Percentiles rank a stretch among this genome's conserved stretches.
These are phyloP conservation scores for Drosophila murphyi DNA, from an alignment of 1,140 invertebrate genomes.

Conservation along the genomic window DNA sequence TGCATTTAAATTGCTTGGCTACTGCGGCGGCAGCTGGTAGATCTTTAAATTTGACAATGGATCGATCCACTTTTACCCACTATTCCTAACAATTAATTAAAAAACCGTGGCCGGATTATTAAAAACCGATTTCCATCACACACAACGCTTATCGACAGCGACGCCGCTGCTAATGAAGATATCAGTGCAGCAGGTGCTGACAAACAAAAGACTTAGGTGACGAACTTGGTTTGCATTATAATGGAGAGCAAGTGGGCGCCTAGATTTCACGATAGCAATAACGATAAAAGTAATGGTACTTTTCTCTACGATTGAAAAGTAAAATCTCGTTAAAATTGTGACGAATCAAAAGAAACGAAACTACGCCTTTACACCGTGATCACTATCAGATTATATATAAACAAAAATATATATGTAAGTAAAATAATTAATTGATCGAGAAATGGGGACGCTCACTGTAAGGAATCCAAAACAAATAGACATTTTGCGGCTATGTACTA, in stretches of 20 bases:
- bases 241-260: slow-evolving; percentile 29
- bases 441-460: too few relatives aligned
- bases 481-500: too few relatives aligned
- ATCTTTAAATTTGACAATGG: slow-evolving; percentile 57
- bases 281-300: not conserved
- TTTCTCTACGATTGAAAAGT: not conserved
- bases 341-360: not conserved
- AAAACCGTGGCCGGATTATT: slow-evolving; percentile 64
- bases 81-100: slow-evolving; percentile 66
- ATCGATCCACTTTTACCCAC: slow-evolving; percentile 38
- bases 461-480: too few relatives aligned
- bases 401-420: too few relatives aligned
- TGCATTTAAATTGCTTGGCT: slow-evolving; percentile 73
- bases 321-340: not conserved
- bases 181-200: slow-evolving; percentile 54
- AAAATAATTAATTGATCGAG: too few relatives aligned
- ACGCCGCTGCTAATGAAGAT: slow-evolving; percentile 62
- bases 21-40: slow-evolving; percentile 39
- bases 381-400: too few relatives aligned
- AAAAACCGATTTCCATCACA: slow-evolving; percentile 69
- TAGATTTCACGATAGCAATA: slow-evolving; percentile 11
- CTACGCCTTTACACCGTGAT: too few relatives aligned
- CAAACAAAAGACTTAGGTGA: slow-evolving; percentile 78
- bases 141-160: slow-evolving; percentile 46
- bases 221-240: slow-evolving; percentile 56